These are phyloP conservation scores for Microhierax caerulescens DNA, from an alignment of 2,797 vertebrate genomes.

Conservation along the genomic window DNA sequence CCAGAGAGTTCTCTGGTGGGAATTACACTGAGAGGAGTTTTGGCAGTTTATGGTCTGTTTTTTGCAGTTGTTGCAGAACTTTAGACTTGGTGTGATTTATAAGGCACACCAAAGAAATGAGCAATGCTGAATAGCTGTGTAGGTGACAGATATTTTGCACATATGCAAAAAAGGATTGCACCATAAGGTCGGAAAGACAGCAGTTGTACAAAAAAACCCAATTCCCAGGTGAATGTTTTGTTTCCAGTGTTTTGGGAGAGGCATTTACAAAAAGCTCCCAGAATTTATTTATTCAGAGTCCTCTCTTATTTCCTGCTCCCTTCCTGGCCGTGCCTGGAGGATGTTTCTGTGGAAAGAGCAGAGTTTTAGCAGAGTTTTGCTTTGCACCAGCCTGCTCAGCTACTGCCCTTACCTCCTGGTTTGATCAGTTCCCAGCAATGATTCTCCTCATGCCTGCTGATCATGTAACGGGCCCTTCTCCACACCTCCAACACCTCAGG, in stretches of 20 bases:
- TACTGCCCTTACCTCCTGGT: background rate
- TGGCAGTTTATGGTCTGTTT: background rate
- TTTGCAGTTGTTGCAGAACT: background rate
- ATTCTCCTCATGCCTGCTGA: background rate
- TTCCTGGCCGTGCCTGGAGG: background rate
- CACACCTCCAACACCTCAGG: background rate
- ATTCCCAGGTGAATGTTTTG: background rate
- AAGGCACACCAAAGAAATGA: background rate
- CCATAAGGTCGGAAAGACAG: background rate
- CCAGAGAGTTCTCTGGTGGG: background rate
- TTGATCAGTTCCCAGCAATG: background rate
- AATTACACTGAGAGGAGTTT: background rate
- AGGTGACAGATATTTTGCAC: background rate
- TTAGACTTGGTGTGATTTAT: background rate
- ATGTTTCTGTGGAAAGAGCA: background rate
- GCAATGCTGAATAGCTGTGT: background rate
- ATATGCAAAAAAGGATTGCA: background rate
- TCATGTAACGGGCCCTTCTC: background rate
- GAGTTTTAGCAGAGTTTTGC: background rate
- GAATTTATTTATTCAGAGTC: slow-evolving; percentile 26
- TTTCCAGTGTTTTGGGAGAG: background rate
- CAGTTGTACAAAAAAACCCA: background rate
- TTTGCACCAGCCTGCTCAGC: background rate
- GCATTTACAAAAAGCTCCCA: background rate
- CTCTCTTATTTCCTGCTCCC: slow-evolving; percentile 53